Conservation (phyloP, 1,140 invertebrate genomes). For the Parasteatoda tepidariorum region DNA sequence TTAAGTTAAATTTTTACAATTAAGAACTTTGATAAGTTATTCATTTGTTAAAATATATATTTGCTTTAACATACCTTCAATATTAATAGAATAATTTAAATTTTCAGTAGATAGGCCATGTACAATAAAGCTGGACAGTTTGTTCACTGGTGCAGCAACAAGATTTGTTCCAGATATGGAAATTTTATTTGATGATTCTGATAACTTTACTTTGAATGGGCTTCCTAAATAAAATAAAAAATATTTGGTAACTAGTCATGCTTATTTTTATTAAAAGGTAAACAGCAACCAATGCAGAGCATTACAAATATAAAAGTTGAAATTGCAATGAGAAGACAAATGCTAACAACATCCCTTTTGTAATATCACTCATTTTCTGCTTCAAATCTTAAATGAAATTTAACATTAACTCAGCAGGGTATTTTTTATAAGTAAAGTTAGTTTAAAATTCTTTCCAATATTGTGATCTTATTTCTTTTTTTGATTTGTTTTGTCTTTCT, state of each 20-base stretch:
- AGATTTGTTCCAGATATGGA: constrained; percentile 57
- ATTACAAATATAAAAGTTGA: neutral
- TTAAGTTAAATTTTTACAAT: too few relatives aligned
- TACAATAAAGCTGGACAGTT: constrained; percentile 56
- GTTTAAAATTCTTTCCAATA: too few relatives aligned
- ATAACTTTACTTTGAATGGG: constrained; percentile 63
- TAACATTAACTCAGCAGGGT: too few relatives aligned
- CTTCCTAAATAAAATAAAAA: constrained; percentile 62
- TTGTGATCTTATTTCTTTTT: too few relatives aligned
- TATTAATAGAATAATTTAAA: constrained; percentile 92
- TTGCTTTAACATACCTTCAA: constrained; percentile 88
- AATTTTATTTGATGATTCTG: constrained; percentile 59
- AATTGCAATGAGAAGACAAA: too few relatives aligned
- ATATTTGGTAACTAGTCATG: neutral
- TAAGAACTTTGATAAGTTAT: too few relatives aligned
- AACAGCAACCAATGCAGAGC: neutral
- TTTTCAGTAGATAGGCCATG: constrained; percentile 79
- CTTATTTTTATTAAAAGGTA: neutral
- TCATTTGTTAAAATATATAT: too few relatives aligned
- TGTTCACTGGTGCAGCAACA: constrained; percentile 57
- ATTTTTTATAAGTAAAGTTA: too few relatives aligned
- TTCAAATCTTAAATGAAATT: too few relatives aligned
- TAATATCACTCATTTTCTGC: too few relatives aligned
- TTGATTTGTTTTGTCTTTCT: too few relatives aligned
- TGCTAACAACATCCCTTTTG: too few relatives aligned